Percentiles rank a stretch among this genome's conserved stretches.
Evolutionary conservation across 2,113 vertebrate species (phyloP).

Genomic region (Spea bombifrons): DNA sequence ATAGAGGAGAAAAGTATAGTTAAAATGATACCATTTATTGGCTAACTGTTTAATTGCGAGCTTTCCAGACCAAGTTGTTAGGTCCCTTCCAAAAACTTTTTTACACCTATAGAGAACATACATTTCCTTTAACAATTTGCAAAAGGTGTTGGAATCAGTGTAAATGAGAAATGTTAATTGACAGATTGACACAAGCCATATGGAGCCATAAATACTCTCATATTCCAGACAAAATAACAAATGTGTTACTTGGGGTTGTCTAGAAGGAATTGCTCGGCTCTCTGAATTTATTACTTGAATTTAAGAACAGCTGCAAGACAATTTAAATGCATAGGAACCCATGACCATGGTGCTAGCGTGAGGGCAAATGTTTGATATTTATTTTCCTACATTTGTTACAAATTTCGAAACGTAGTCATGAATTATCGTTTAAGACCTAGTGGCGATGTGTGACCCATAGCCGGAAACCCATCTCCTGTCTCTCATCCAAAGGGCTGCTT

Average conservation of each 20-base stretch:
- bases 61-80: no score
- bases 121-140: not conserved
- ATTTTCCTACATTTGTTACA: no score
- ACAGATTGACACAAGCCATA: conserved; percentile 44
- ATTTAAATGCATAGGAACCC: conserved; percentile 32
- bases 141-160: not conserved
- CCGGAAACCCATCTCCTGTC: no score
- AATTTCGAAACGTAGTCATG: no score
- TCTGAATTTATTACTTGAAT: conserved; percentile 33
- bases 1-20: no score
- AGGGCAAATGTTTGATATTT: no score
- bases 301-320: conserved; percentile 36
- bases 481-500: no score
- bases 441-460: no score
- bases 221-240: conserved; percentile 50
- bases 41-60: no score
- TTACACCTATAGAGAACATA: not conserved
- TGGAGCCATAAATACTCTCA: conserved; percentile 45
- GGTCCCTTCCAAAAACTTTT: not conserved
- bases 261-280: conserved; percentile 27
- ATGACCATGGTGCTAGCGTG: not conserved
- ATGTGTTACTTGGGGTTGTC: conserved; percentile 37
- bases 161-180: conserved; percentile 43
- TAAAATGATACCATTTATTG: no score
- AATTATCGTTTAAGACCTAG: no score